phyloP scores from a whole-genome alignment of 2,113 vertebrate species.

The Taurulus bubalis region DNA sequence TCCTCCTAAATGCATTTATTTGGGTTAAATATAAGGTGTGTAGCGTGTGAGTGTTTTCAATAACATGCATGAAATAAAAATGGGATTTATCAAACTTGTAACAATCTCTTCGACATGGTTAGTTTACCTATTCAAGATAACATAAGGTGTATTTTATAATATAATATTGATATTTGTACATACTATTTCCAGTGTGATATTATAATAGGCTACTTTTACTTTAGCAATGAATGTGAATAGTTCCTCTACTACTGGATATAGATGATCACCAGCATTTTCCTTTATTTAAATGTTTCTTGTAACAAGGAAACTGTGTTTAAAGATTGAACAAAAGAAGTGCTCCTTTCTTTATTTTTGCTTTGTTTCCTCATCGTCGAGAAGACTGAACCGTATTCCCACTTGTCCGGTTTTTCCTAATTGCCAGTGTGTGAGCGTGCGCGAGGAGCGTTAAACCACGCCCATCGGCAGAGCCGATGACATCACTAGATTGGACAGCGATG shows the following conservation, averaged over 20 bases:
- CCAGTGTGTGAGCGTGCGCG: not conserved
- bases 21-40: not conserved
- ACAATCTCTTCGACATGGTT: no score
- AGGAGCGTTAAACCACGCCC: constrained; percentile 28
- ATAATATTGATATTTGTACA: no score
- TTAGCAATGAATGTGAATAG: not conserved
- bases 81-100: not conserved
- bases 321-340: not conserved
- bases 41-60: not conserved
- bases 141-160: no score
- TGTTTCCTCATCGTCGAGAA: not conserved
- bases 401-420: not conserved
- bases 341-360: not conserved
- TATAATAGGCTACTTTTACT: not conserved
- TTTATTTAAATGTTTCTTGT: not conserved
- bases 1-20: not conserved
- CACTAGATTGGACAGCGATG: constrained; percentile 62
- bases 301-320: not conserved
- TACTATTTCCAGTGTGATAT: not conserved
- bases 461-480: constrained; percentile 20
- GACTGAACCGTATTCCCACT: not conserved
- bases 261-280: not conserved
- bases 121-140: no score
- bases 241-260: not conserved
- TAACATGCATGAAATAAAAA: not conserved